phyloP scores from a whole-genome alignment of 2,797 vertebrate species.

The Gobionotothen gibberifrons region DNA sequence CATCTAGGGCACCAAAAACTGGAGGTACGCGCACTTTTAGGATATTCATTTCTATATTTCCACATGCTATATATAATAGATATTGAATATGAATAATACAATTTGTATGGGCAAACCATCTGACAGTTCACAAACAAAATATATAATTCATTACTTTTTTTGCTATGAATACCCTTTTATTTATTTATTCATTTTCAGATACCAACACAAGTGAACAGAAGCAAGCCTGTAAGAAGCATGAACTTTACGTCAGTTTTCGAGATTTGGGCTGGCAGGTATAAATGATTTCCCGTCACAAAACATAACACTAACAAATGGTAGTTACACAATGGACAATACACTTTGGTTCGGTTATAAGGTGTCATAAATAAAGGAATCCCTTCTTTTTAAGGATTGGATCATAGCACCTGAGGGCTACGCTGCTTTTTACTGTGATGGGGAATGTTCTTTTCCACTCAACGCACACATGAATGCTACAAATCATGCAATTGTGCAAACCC shows the following conservation, averaged over 20 bases:
- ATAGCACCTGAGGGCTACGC: slow-evolving; percentile 99
- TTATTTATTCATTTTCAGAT: slow-evolving; percentile 81
- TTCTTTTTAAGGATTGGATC: slow-evolving; percentile 93
- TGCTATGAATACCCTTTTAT: neutral
- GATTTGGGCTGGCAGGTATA: slow-evolving; percentile 98
- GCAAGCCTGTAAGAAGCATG: slow-evolving; percentile 99
- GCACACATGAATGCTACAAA: slow-evolving; percentile 99
- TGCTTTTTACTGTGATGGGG: slow-evolving; percentile 98
- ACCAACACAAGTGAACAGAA: slow-evolving; percentile 98
- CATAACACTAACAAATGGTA: neutral
- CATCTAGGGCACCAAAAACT: slow-evolving; percentile 87
- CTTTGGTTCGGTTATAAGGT: neutral
- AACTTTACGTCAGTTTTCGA: slow-evolving; percentile 98
- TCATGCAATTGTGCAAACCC: slow-evolving; percentile 98
- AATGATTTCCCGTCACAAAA: neutral
- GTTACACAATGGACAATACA: neutral
- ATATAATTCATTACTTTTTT: neutral
- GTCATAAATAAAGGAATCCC: slow-evolving; percentile 12
- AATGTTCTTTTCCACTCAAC: slow-evolving; percentile 98
- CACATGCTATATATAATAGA: neutral
- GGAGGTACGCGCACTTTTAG: slow-evolving; percentile 84
- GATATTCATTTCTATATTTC: neutral
- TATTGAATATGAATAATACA: too few relatives aligned
- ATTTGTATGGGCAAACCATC: too few relatives aligned
- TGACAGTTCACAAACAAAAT: neutral